These are phyloP conservation scores for Hypotaenidia philippensis DNA, from an alignment of 2,797 vertebrate species.

Conservation along the genomic window DNA sequence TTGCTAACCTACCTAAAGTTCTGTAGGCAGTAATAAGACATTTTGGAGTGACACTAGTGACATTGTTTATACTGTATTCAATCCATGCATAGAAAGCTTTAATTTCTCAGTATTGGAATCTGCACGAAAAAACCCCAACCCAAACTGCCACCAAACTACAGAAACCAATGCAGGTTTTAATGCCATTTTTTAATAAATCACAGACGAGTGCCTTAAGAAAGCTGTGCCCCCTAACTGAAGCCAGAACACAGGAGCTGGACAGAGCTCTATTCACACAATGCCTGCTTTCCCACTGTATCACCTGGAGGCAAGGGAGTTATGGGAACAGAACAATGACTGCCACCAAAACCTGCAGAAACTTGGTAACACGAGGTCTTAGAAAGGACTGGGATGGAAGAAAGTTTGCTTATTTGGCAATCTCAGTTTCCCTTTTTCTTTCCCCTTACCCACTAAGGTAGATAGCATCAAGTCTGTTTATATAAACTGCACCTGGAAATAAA, in stretches of 20 bases:
- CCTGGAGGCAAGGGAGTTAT: not conserved
- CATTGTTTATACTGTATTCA: not conserved
- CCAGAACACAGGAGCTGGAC: not conserved
- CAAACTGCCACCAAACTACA: not conserved
- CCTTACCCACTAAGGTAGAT: not conserved
- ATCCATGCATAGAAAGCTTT: not conserved
- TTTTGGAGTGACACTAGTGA: not conserved
- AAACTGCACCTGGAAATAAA: not conserved
- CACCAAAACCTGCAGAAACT: not conserved
- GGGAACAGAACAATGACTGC: not conserved
- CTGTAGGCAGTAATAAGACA: not conserved
- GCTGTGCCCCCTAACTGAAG: not conserved
- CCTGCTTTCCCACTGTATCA: fast-evolving
- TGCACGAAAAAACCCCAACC: not conserved
- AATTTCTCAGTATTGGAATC: not conserved
- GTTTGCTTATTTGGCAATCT: not conserved
- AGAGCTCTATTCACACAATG: no score
- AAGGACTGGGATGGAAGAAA: not conserved
- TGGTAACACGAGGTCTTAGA: not conserved
- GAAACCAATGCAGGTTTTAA: not conserved
- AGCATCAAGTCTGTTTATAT: not conserved
- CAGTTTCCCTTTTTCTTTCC: not conserved
- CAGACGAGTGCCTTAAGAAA: not conserved
- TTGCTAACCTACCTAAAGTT: not conserved
- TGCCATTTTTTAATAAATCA: not conserved